Evolutionary conservation across 1,140 invertebrate species (phyloP).

Genomic region (Pygmarrhopalites habei): DNA sequence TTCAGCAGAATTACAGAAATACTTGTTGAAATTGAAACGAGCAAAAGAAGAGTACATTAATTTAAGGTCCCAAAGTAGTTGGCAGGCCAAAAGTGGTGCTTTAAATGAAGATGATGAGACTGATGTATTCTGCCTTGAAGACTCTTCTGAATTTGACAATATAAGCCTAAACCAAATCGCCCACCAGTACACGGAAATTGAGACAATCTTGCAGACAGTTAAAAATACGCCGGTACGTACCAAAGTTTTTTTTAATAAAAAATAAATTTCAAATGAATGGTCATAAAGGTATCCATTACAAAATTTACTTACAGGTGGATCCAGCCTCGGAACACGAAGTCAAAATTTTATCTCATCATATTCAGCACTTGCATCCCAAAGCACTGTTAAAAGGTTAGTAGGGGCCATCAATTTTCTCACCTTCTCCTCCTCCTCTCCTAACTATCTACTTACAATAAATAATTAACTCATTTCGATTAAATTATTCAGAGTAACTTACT

Average conservation of each 20-base stretch:
- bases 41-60: slow-evolving; percentile 38
- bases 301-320: too few relatives aligned
- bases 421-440: too few relatives aligned
- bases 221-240: slow-evolving; percentile 14
- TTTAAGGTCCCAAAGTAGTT: background rate
- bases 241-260: background rate
- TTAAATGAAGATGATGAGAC: background rate
- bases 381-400: too few relatives aligned
- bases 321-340: too few relatives aligned
- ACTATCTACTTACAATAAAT: too few relatives aligned
- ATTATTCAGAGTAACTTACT: too few relatives aligned
- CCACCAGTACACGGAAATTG: slow-evolving; percentile 37
- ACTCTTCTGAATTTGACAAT: slow-evolving; percentile 7
- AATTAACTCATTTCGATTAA: too few relatives aligned
- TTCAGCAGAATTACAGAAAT: slow-evolving; percentile 31
- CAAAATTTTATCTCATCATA: too few relatives aligned
- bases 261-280: too few relatives aligned
- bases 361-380: too few relatives aligned
- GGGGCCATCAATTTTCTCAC: too few relatives aligned
- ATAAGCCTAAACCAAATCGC: slow-evolving; percentile 35
- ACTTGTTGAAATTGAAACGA: slow-evolving; percentile 29
- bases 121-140: background rate
- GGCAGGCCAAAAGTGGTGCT: background rate
- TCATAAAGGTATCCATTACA: too few relatives aligned
- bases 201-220: slow-evolving; percentile 27